Conservation (phyloP, 2,113 vertebrate species). For the Platanista minor region DNA sequence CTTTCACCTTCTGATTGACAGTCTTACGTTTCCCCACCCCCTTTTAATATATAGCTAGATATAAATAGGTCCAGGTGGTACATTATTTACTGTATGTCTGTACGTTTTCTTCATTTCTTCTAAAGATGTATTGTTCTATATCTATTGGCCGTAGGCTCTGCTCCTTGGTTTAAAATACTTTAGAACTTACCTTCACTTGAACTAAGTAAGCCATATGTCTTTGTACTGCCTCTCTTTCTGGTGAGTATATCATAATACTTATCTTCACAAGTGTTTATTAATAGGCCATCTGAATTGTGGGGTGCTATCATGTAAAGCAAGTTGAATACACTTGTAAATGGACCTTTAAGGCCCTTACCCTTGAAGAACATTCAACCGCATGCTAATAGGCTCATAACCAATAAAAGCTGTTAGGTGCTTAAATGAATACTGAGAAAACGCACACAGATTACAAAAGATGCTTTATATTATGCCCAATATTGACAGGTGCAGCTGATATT, state of each 20-base stretch:
- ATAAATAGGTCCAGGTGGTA: neutral
- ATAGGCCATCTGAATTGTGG: neutral
- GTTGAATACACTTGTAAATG: neutral
- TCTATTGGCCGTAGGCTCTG: neutral
- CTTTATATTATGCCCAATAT: neutral
- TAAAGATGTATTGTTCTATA: neutral
- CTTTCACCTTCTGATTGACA: neutral
- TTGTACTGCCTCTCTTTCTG: neutral
- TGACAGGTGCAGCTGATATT: conserved; percentile 22
- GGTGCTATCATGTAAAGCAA: neutral
- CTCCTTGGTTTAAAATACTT: conserved; percentile 5
- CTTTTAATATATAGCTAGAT: neutral
- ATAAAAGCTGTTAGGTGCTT: neutral
- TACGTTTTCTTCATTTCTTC: neutral
- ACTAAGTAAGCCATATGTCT: neutral
- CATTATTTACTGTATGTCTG: neutral
- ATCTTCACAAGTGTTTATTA: conserved; percentile 9
- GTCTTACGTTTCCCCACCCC: neutral
- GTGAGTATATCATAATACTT: neutral
- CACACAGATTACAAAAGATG: neutral
- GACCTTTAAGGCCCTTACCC: neutral
- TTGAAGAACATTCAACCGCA: neutral
- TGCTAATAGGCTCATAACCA: neutral
- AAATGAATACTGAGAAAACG: conserved; percentile 23
- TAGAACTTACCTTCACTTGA: neutral